A percentile compares a stretch with the other conserved stretches of the same genome.
Evolutionary conservation across 2,797 vertebrate genomes (phyloP).

Genomic region (Argentina silus): DNA sequence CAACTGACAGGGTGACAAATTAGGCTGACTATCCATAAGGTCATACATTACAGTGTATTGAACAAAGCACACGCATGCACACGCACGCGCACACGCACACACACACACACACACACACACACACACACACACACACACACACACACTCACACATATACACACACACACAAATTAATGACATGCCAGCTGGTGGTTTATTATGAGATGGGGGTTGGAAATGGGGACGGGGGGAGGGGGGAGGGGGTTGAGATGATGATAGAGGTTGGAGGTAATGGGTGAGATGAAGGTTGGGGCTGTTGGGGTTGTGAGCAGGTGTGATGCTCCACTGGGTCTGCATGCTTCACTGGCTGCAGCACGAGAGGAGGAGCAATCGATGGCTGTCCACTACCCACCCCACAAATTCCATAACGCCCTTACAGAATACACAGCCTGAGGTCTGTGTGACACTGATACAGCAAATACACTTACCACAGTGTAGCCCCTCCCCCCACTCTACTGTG

Average conservation of each 20-base stretch:
- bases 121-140: conserved; percentile 4
- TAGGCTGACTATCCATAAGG: no score
- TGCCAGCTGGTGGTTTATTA: background rate
- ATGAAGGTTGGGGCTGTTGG: background rate
- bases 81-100: no score
- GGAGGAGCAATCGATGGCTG: conserved; percentile 2
- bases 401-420: background rate
- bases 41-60: no score
- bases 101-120: no score
- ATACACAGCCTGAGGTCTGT: background rate
- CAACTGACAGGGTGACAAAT: background rate
- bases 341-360: background rate
- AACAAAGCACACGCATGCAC: no score
- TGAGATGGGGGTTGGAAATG: background rate
- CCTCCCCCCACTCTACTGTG: conserved; percentile 49
- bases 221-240: background rate
- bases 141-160: background rate
- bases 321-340: background rate
- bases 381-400: background rate
- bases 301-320: background rate
- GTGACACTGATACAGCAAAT: background rate
- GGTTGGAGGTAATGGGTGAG: background rate
- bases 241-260: background rate
- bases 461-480: background rate
- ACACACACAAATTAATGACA: background rate